Base-by-base conservation (phyloP, 2,888 invertebrate species). In the Scaeva pyrastri region DNA sequence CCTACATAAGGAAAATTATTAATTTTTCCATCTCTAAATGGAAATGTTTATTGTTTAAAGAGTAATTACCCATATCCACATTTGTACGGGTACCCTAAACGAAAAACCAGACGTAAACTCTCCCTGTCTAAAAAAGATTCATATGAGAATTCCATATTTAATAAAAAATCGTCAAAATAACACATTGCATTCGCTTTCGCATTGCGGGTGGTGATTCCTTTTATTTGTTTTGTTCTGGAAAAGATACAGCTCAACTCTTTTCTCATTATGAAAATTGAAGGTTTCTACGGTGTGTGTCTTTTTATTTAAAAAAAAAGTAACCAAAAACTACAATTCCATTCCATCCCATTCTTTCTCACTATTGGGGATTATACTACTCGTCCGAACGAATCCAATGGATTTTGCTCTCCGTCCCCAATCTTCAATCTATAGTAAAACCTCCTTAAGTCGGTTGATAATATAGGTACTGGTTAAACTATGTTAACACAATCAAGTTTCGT, bases 161-260 rank as follows among this genome's bases (percentile, higher is more conserved):
- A 55, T 3, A 19, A 45, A 26, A 56, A 19, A 41, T 10, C 64
- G 62, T 64, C 48, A 75, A 52, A 70, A 39, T 64, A 58, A 31
- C 39, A 58, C 14, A 82, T 71, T 81, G 81, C 72, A 75, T 56
- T 71, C 26, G 81, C 66, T 71, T 56, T 71, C 19, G 58, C 84
- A 84, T 75, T 79, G 84, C 84, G 84, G 84, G 84, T 84, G 84
- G 84, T 84, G 68, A 45, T 70, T 66, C 77, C 43, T 71, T 56
- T 64, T 16, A 2, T 48, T 48, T 21, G 5, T 12, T 19, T n/a
- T 16, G 39, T 45, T 58, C 36, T 41, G 26, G 26, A 19, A 62
- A 19, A 31, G 64, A 36, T 75, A 36, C 55, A 48, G 16, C 31
- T 31, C 26, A 19, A 43, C 68, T 76, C 72, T 39, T 82, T 60